These are phyloP conservation scores for Meliscaeva auricollis DNA, from an alignment of 2,888 invertebrate species.

Conservation along the genomic window DNA sequence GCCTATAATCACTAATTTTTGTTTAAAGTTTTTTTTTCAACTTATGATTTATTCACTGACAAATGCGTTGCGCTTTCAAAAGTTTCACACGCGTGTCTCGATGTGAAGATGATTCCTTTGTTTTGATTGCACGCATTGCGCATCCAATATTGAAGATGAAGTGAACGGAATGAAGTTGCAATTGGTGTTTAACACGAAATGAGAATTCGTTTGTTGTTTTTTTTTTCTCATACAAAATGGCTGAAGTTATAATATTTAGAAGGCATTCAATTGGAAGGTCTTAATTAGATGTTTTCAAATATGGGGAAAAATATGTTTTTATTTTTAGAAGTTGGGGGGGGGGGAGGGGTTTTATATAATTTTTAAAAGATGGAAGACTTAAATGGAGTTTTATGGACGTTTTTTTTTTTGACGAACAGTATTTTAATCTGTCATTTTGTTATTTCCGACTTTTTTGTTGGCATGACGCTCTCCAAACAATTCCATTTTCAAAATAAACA, in stretches of 20 bases:
- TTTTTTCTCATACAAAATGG: conserved; percentile 23
- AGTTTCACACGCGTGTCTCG: conserved; percentile 69
- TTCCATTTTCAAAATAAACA: too few species aligned
- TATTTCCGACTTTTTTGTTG: too few species aligned
- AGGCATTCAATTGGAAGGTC: conserved; percentile 25
- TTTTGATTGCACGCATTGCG: conserved; percentile 64
- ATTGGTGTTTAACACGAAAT: conserved; percentile 38
- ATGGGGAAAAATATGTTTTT: too few species aligned
- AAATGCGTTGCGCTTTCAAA: conserved; percentile 73
- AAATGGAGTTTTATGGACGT: too few species aligned
- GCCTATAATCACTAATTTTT: conserved; percentile 44
- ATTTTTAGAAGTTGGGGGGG: too few species aligned
- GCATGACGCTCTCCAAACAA: too few species aligned
- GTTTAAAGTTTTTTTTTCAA: conserved; percentile 6
- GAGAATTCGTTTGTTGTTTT: conserved; percentile 1
- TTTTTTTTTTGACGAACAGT: too few species aligned
- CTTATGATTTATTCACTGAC: conserved; percentile 71
- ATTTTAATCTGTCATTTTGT: too few species aligned
- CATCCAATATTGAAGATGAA: conserved; percentile 19
- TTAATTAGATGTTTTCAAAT: conserved; percentile 33
- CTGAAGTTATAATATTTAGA: background rate
- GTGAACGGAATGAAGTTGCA: conserved; percentile 50
- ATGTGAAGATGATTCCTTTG: conserved; percentile 60
- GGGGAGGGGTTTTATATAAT: too few species aligned
- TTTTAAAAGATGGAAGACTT: too few species aligned